These are phyloP conservation scores for Lasiurus borealis DNA, from an alignment of 2,113 vertebrate genomes.

Conservation along the genomic window DNA sequence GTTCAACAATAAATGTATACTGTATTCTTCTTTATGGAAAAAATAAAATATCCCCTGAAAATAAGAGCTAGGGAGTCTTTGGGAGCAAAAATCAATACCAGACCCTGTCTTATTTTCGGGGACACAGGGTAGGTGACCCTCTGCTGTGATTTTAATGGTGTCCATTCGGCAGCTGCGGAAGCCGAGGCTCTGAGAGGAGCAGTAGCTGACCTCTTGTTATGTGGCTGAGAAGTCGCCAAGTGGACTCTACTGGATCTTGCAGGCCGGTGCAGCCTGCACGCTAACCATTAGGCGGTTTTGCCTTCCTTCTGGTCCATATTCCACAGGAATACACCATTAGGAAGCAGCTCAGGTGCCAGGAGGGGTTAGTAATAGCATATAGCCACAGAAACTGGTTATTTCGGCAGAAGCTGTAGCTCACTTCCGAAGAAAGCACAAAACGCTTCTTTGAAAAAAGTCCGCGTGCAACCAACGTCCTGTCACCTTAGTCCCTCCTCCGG, in stretches of 20 bases:
- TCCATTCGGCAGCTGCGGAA: slow-evolving; percentile 7
- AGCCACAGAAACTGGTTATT: background rate
- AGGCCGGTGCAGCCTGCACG: accelerated
- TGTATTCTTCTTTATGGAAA: too few relatives aligned
- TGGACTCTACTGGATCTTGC: background rate
- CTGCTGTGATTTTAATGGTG: background rate
- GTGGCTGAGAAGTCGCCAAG: background rate
- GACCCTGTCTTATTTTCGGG: too few relatives aligned
- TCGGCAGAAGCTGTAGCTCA: background rate
- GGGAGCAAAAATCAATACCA: too few relatives aligned
- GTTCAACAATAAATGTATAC: too few relatives aligned
- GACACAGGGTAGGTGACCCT: background rate
- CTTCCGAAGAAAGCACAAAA: background rate
- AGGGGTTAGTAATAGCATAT: background rate
- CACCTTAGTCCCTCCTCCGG: background rate
- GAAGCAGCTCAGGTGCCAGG: background rate
- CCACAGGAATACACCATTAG: background rate
- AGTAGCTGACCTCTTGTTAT: too few relatives aligned
- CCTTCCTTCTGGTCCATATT: background rate
- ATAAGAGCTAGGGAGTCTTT: too few relatives aligned
- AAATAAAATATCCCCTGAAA: too few relatives aligned
- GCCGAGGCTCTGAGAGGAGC: background rate
- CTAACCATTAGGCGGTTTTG: accelerated
- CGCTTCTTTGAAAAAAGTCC: background rate
- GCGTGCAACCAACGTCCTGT: background rate